Evolutionary conservation across 1,140 invertebrate genomes (phyloP).

Genomic region (Lanistes nyassanus): DNA sequence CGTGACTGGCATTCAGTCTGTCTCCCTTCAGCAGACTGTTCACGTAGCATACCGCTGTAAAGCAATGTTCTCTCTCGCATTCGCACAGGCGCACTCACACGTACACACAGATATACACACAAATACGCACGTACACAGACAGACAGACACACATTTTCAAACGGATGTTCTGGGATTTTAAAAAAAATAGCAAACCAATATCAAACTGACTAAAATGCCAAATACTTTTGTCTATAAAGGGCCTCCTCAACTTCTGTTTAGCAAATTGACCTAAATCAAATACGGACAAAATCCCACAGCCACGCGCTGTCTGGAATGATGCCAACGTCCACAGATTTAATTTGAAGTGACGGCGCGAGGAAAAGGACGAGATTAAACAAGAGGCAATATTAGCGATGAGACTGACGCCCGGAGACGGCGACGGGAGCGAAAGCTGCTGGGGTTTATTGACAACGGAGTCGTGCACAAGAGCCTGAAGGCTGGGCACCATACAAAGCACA

Average conservation of each 20-base stretch:
- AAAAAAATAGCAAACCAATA: background rate
- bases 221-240: background rate
- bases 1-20: background rate
- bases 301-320: background rate
- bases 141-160: conserved; percentile 26
- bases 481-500: no score
- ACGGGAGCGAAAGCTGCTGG: no score
- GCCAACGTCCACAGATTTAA: background rate
- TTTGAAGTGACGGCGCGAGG: background rate
- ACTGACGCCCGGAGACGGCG: no score
- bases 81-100: conserved; percentile 2
- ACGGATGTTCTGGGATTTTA: background rate
- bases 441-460: no score
- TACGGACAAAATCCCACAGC: background rate
- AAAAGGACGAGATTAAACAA: background rate
- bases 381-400: background rate
- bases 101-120: conserved; percentile 33
- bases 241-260: background rate
- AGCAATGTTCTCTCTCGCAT: conserved; percentile 11
- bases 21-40: background rate
- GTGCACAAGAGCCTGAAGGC: no score
- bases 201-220: background rate
- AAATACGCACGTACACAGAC: conserved; percentile 34
- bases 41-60: background rate
- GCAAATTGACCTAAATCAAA: background rate